Conservation (phyloP, 2,113 vertebrate species). For the Ascaphus truei region DNA sequence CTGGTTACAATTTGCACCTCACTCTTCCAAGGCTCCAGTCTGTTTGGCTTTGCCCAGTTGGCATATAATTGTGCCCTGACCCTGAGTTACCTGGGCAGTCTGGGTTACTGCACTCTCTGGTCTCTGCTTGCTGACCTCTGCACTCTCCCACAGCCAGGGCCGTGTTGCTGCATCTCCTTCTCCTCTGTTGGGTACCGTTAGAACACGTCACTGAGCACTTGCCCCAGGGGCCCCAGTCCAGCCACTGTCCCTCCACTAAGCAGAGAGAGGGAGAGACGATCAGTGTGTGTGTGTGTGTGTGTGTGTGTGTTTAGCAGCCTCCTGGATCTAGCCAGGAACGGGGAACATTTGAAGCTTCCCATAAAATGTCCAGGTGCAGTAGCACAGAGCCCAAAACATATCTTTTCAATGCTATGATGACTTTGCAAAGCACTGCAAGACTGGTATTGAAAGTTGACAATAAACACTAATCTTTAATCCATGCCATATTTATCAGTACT, state of each 20-base stretch:
- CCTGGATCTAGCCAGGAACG: slow-evolving; percentile 29
- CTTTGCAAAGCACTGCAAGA: too few species aligned
- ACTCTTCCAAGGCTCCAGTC: too few species aligned
- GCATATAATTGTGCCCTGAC: background rate
- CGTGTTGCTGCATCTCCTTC: slow-evolving; percentile 81
- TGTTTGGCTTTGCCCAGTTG: too few species aligned
- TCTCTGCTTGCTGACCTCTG: slow-evolving; percentile 82
- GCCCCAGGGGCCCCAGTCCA: slow-evolving; percentile 91
- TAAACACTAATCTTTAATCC: too few species aligned
- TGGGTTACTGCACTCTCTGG: slow-evolving; percentile 79
- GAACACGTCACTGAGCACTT: slow-evolving; percentile 86
- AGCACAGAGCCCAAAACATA: too few species aligned
- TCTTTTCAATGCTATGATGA: too few species aligned
- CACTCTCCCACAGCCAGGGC: slow-evolving; percentile 90
- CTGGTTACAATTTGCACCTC: background rate
- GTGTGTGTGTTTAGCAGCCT: too few species aligned
- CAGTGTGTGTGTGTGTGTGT: too few species aligned
- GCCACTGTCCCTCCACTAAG: slow-evolving; percentile 95
- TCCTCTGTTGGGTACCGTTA: slow-evolving; percentile 85
- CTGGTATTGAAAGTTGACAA: too few species aligned
- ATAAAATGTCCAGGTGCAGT: too few species aligned
- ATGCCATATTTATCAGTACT: too few species aligned
- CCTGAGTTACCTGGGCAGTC: slow-evolving; percentile 77
- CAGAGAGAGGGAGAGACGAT: slow-evolving; percentile 47
- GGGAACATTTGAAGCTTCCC: too few species aligned